Base-by-base conservation (phyloP, 2,113 vertebrate genomes). In the Lepus timidus region DNA sequence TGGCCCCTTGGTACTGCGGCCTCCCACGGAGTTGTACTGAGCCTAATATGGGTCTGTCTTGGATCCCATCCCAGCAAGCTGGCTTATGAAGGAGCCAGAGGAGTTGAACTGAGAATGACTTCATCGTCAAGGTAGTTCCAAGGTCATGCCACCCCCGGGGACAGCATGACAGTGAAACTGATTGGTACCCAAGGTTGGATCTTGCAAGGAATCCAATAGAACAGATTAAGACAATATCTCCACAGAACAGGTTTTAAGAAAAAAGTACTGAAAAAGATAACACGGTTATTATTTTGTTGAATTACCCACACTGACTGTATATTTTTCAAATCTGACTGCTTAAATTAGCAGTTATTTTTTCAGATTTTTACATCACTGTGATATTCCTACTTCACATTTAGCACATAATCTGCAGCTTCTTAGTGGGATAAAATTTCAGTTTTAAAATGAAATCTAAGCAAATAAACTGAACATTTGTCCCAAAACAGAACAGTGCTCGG, bases 361-460 rank as follows among this genome's bases (percentile, higher is more conserved):
- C 70, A 81, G 5, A 74, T 19, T 81, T 96, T 52, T 58, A 44
- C 58, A 20, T 27, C 61, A 6, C 23, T 14, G 22, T 51, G 29
- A 55, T 44, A 14, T 39, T 94, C 65, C 36, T 75, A 71, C 22
- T 89, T 65, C 6, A 80, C 16, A 6, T 55, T n/a, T 71, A 23
- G 36, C 23, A 62, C 84, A 74, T 55, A 58, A 55, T 51, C 44
- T 33, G 74, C 78, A 88, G 5, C 76, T 92, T 85, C 61, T 88
- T 78, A n/a, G 12, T 55, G 51, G 95, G n/a, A 67, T 73, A 65
- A 92, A 70, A 94, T 88, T 88, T 90, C 33, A 82, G 23, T 76
- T 58, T 78, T 78, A 95, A 85, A 82, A 70, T 10, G 31, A 91
- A 96, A 96, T 65, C 39, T 39, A 86, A 94, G 51, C 13, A 73